Evolutionary conservation across 2,113 vertebrate genomes (phyloP), one percentile per base, ranked within the genome.

Genomic region (Malurus elegans): DNA sequence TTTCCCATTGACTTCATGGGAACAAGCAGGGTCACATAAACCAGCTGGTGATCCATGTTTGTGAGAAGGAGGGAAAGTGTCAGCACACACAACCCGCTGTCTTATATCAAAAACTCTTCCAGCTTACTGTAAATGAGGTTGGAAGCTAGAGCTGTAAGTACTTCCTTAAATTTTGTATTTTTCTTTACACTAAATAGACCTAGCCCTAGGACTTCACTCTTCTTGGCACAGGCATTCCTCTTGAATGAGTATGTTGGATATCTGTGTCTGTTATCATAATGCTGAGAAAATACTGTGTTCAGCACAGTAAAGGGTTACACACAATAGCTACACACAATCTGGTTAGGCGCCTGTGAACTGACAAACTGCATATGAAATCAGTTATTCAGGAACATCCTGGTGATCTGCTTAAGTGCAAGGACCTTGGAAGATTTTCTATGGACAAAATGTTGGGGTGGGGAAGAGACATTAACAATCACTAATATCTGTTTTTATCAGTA

Each of bases 21-120:
- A 97, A 93, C 74, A 86, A 83, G 66, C 57, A 79, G 53, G 53
- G 87, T 62, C 95, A 95, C 79, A 83, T 23, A 79, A 95, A 93
- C 91, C 95, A 97, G 96, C 96, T 98, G 95, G 90, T 79, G 88
- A 92, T 84, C 66, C 36, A 38, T 86, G 76, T 84, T 95, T 95
- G 50, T 62, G 85, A 95, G 87, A 64, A 96, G 72, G 76, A 94
- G 89, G 79, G 58, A 79, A 95, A 72, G 69, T 58, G 76, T 81
- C 85, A 91, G 82, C 50, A 95, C 17, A 60, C 34, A 81, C 86
- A 93, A 85, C 53, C 89, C 26, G 47, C 88, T 97, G 96, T 97
- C 88, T 98, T 88, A 9, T 54, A 92, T 97, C 97, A 97, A 92
- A 97, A 93, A 71, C 81, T 72, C 84, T 96, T 97, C 96, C 97